Conservation (phyloP, 2,888 invertebrate species). For the Drosophila melanosoma region DNA sequence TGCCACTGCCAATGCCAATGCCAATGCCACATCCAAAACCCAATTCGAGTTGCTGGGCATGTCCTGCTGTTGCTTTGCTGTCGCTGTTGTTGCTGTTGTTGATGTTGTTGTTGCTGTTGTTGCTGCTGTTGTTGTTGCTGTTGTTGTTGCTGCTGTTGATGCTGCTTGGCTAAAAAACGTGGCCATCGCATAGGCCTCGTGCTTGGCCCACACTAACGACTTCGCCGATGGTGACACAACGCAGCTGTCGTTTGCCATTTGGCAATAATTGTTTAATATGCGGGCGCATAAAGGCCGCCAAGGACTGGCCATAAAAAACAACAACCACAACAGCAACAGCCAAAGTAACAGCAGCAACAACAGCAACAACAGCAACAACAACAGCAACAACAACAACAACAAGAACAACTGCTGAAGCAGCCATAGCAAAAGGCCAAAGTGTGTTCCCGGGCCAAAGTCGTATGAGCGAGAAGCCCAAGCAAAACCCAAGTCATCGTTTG, state of each 20-base stretch:
- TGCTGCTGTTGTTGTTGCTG: neutral
- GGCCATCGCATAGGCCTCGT: constrained; percentile 59
- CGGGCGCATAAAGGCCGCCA: constrained; percentile 79
- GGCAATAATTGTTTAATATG: constrained; percentile 82
- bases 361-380: too few relatives aligned
- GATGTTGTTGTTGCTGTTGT: neutral
- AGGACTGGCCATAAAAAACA: constrained; percentile 69
- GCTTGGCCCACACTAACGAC: constrained; percentile 70
- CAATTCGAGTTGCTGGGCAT: constrained; percentile 50
- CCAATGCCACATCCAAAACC: constrained; percentile 20
- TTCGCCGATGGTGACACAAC: constrained; percentile 70
- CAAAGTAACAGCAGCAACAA: constrained; percentile 37
- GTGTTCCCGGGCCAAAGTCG: constrained; percentile 38
- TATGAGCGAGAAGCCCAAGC: constrained; percentile 49
- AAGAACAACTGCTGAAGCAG: constrained; percentile 19
- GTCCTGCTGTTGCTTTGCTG: constrained; percentile 46
- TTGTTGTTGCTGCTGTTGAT: neutral
- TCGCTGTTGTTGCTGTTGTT: neutral
- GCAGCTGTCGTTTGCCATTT: constrained; percentile 81
- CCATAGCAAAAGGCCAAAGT: constrained; percentile 48
- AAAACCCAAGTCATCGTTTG: constrained; percentile 27
- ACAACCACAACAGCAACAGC: constrained; percentile 25
- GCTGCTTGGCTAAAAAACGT: constrained; percentile 60
- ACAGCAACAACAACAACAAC: constrained; percentile 25
- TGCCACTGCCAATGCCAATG: constrained; percentile 1